These are phyloP conservation scores for Eulimnadia texana DNA, from an alignment of 1,140 invertebrate species.

Conservation along the genomic window DNA sequence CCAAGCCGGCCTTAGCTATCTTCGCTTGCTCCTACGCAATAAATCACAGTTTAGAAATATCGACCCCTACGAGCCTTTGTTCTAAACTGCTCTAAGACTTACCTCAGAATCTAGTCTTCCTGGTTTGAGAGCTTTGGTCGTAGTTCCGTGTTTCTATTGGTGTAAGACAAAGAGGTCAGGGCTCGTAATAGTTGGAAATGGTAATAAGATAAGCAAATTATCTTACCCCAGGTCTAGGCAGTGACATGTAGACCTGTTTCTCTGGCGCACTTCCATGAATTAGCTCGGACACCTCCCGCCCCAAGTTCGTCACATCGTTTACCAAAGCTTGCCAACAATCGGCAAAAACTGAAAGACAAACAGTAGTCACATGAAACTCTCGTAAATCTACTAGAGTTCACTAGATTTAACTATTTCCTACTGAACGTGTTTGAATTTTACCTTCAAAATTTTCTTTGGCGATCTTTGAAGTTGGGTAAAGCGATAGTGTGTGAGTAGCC, in stretches of 20 bases:
- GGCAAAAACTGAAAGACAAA: conserved; percentile 74
- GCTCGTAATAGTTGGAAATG: neutral
- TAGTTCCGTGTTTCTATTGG: conserved; percentile 86
- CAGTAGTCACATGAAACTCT: neutral
- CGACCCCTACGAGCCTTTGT: neutral
- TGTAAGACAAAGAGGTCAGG: conserved; percentile 9
- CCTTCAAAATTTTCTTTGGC: conserved; percentile 91
- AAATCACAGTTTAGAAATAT: neutral
- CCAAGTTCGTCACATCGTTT: conserved; percentile 67
- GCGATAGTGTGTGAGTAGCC: conserved; percentile 77
- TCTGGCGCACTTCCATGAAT: conserved; percentile 55
- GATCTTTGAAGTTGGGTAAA: conserved; percentile 85
- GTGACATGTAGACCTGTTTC: conserved; percentile 84
- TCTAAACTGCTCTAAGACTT: conserved; percentile 22
- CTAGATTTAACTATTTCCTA: too few relatives aligned
- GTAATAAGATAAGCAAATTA: neutral
- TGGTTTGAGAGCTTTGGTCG: conserved; percentile 83
- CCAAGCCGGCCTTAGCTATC: conserved; percentile 88
- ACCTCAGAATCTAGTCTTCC: conserved; percentile 73
- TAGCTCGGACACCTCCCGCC: conserved; percentile 77
- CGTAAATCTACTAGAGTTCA: neutral
- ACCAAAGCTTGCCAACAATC: conserved; percentile 94
- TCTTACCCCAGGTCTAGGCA: conserved; percentile 83
- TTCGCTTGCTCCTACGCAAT: conserved; percentile 71
- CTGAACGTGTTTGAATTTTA: conserved; percentile 23